These are phyloP conservation scores for Amblyopsis hoosieri DNA, from an alignment of 2,797 vertebrate genomes.

Conservation along the genomic window DNA sequence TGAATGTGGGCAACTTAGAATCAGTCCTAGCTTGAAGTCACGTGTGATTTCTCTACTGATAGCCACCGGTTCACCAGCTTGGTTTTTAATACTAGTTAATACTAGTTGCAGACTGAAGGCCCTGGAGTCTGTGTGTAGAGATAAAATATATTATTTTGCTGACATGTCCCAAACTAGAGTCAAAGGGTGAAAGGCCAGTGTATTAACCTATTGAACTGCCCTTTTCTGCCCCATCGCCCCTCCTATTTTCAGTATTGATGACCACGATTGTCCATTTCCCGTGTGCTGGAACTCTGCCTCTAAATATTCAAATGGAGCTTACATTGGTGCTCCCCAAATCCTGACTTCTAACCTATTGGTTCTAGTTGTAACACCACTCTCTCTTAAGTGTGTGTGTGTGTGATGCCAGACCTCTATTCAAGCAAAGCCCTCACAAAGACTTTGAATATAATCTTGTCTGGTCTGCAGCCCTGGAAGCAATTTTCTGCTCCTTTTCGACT, in stretches of 20 bases:
- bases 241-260: constrained; percentile 78
- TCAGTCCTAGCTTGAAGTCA: constrained; percentile 1
- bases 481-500: constrained; percentile 85
- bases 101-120: constrained; percentile 39
- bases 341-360: constrained; percentile 79
- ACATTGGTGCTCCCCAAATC: constrained; percentile 71
- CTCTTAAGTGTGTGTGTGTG: constrained; percentile 17
- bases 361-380: constrained; percentile 61
- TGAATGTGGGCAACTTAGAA: too few species aligned
- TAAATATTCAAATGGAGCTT: constrained; percentile 81
- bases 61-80: constrained; percentile 39
- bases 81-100: constrained; percentile 8
- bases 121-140: constrained; percentile 47
- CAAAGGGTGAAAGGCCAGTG: constrained; percentile 85
- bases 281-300: constrained; percentile 69
- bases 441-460: constrained; percentile 85
- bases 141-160: constrained; percentile 80
- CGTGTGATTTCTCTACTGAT: constrained; percentile 36
- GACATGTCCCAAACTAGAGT: constrained; percentile 80
- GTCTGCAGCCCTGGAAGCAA: constrained; percentile 82
- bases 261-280: constrained; percentile 79
- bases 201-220: constrained; percentile 85
- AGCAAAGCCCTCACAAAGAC: constrained; percentile 81
- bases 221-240: constrained; percentile 62
- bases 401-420: constrained; percentile 75